Conservation (phyloP, 2,888 invertebrate genomes). For the Camponotus fellah region DNA sequence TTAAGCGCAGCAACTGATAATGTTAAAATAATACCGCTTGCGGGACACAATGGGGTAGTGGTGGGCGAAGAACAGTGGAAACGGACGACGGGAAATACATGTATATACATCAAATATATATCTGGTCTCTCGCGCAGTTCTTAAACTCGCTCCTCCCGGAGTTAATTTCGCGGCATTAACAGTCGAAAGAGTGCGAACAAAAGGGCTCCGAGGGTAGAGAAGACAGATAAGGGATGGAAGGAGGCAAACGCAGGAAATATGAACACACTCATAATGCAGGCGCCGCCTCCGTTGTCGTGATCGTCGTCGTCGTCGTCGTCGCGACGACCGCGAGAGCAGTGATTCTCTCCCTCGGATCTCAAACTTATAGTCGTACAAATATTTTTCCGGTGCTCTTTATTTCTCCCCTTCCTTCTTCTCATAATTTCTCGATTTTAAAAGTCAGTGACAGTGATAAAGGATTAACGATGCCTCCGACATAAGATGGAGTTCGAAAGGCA, state of each 20-base stretch:
- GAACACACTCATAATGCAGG: constrained; percentile 82
- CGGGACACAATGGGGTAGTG: constrained; percentile 73
- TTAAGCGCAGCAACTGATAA: constrained; percentile 82
- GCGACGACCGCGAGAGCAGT: constrained; percentile 60
- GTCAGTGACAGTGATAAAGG: background rate
- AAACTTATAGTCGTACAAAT: constrained; percentile 21
- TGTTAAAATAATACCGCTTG: constrained; percentile 82
- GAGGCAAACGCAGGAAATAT: constrained; percentile 81
- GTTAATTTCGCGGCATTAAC: constrained; percentile 86
- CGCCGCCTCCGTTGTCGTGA: constrained; percentile 65
- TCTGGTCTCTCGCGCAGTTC: constrained; percentile 76
- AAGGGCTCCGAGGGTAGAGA: constrained; percentile 81
- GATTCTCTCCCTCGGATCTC: constrained; percentile 59
- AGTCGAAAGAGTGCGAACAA: constrained; percentile 86
- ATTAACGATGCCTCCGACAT: background rate
- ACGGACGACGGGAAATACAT: constrained; percentile 33
- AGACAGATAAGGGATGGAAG: constrained; percentile 82
- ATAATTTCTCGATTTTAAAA: background rate
- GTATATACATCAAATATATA: constrained; percentile 36
- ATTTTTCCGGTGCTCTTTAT: background rate
- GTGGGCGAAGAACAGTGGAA: constrained; percentile 38
- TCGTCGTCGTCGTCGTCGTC: constrained; percentile 29
- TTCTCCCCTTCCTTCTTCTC: background rate
- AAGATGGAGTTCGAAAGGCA: background rate
- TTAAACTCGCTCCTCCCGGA: constrained; percentile 83